phyloP scores from a whole-genome alignment of 2,888 invertebrate genomes.

The Blomia tropicalis region DNA sequence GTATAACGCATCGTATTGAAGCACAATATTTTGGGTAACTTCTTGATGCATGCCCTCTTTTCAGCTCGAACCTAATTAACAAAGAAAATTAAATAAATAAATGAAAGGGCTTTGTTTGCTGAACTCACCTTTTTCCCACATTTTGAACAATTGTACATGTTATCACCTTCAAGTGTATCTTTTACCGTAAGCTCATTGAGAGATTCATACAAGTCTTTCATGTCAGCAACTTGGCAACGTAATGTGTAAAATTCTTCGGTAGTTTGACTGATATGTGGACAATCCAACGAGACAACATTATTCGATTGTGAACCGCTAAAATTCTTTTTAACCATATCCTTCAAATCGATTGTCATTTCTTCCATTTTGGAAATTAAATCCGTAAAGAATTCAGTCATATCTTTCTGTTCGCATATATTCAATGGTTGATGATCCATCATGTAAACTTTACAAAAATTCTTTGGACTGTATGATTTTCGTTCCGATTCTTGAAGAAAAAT shows the following conservation, averaged over 20 bases:
- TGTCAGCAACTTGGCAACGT: slow-evolving; percentile 86
- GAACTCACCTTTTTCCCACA: slow-evolving; percentile 87
- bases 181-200: slow-evolving; percentile 92
- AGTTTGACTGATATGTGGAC: slow-evolving; percentile 81
- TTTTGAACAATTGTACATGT: slow-evolving; percentile 92
- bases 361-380: slow-evolving; percentile 87
- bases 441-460: slow-evolving; percentile 86
- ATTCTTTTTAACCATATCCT: slow-evolving; percentile 68
- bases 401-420: slow-evolving; percentile 90
- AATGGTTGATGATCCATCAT: slow-evolving; percentile 92
- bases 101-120: too few relatives aligned
- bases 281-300: slow-evolving; percentile 86
- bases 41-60: slow-evolving; percentile 83
- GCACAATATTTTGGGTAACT: slow-evolving; percentile 75
- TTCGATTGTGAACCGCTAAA: slow-evolving; percentile 88
- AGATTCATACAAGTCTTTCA: slow-evolving; percentile 75
- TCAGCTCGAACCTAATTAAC: slow-evolving; percentile 49
- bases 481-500: slow-evolving; percentile 84
- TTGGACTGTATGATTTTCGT: slow-evolving; percentile 82
- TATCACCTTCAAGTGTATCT: slow-evolving; percentile 87
- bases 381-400: slow-evolving; percentile 95
- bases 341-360: slow-evolving; percentile 80
- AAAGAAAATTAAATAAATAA: background rate
- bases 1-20: slow-evolving; percentile 95
- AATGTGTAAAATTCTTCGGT: slow-evolving; percentile 92